Evolutionary conservation across 1,140 invertebrate genomes (phyloP), one percentile per base, ranked within the genome.

Genomic region (Brachionus paranguensis): DNA sequence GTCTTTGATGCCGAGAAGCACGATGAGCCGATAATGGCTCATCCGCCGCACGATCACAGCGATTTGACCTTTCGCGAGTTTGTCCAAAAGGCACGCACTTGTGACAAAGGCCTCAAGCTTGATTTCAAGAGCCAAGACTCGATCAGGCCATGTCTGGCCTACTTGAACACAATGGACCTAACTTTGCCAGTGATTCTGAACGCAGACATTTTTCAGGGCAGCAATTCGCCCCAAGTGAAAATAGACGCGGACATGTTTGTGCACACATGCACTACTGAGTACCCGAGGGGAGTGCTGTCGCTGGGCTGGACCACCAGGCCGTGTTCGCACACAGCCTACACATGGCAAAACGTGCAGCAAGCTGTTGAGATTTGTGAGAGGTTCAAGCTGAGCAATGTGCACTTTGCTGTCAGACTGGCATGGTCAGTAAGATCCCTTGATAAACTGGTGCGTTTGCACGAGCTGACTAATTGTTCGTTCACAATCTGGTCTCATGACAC

Each of bases 1-100:
- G 14, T 68, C 4, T 83, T 17, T 29, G 24, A 37, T 33, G 10
- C 14, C 11, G 3, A 83, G 4, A 70, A 33, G 37, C 60, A 81
- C n/a, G n/a, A 60, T 14, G 53, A 81, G 24, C 81, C 81, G 24
- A 70, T 83, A 37, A 83, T 83, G 81, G 81, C 60, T 11, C 81
- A 83, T 83, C 64, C 81, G 12, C 60, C 64, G 4, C n/a, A 37
- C 4, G 53, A 50, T 1, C 10, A 24, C 3, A 70, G 81, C 47
- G 81, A 83, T 70, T 70, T 83, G 33, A 70, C 81, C 12, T 83
- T 83, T 45, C 2, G 27, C 27, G n/a, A 33, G 43, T 83, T 68
- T 50, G 33, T 83, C 24, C 10, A 50, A 17, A 4, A 4, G 7
- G 27, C 37, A 8, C 45, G 33, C 29, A 29, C 1, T 3, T 20